Evolutionary conservation across 2,888 invertebrate species (phyloP).

Genomic region (Schizotus pectinicornis): DNA sequence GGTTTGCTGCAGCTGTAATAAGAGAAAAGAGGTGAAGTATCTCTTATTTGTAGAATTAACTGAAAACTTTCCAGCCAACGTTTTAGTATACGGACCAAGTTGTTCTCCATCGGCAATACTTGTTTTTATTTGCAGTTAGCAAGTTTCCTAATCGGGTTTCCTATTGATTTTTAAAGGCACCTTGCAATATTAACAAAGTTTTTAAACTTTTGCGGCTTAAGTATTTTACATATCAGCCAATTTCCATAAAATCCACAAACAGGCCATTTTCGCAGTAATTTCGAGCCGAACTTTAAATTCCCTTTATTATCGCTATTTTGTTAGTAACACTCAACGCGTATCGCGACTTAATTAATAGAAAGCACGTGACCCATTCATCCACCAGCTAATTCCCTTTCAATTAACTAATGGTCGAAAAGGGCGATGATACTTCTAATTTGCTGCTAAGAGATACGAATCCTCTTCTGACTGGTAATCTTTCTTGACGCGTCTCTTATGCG

Average conservation of each 20-base stretch:
- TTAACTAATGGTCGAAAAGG: slow-evolving; percentile 19
- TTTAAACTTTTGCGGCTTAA: slow-evolving; percentile 15
- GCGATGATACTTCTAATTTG: slow-evolving; percentile 17
- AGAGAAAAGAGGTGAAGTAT: background rate
- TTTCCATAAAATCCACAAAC: slow-evolving; percentile 24
- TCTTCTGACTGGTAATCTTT: slow-evolving; percentile 9
- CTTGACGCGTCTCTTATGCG: background rate
- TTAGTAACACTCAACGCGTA: background rate
- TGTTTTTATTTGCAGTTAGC: slow-evolving; percentile 32
- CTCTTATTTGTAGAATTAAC: slow-evolving; percentile 2
- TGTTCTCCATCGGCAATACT: slow-evolving; percentile 10
- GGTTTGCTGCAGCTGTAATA: no score
- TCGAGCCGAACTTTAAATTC: slow-evolving; percentile 10
- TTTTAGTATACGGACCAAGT: background rate
- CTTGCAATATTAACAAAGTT: slow-evolving; percentile 19
- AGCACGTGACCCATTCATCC: slow-evolving; percentile 16
- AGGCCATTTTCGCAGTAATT: slow-evolving; percentile 10
- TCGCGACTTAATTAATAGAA: slow-evolving; percentile 15
- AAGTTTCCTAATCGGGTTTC: slow-evolving; percentile 27
- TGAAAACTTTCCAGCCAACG: background rate
- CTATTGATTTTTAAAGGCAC: slow-evolving; percentile 26
- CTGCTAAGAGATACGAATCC: slow-evolving; percentile 10
- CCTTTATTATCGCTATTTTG: background rate
- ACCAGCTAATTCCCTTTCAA: slow-evolving; percentile 19
- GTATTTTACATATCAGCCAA: slow-evolving; percentile 17